Conservation (phyloP, 2,797 vertebrate genomes). For the Ptychobarbus kaznakovi region DNA sequence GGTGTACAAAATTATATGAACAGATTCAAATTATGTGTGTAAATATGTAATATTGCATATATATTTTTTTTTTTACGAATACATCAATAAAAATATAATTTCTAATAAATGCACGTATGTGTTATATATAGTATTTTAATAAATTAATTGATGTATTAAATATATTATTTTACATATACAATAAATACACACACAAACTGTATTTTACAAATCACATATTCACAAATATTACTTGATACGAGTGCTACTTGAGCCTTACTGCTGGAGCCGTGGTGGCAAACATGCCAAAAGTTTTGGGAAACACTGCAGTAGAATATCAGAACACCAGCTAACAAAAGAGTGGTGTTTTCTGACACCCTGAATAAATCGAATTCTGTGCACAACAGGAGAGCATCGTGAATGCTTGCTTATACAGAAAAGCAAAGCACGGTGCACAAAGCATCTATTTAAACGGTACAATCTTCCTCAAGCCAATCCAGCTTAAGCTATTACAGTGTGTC, state of each 20-base stretch:
- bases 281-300: neutral
- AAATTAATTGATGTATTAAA: too few species aligned
- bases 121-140: too few species aligned
- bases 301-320: slow-evolving; percentile 11
- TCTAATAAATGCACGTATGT: too few species aligned
- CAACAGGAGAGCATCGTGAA: slow-evolving; percentile 60
- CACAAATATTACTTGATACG: neutral
- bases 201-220: neutral
- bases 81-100: too few species aligned
- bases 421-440: neutral
- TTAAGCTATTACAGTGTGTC: slow-evolving; percentile 43
- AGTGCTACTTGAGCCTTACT: neutral
- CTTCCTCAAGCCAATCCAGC: slow-evolving; percentile 16
- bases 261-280: neutral
- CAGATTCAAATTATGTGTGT: too few species aligned
- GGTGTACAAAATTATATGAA: neutral
- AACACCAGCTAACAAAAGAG: neutral
- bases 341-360: neutral
- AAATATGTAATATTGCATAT: too few species aligned
- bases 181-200: too few species aligned
- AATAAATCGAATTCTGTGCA: slow-evolving; percentile 10
- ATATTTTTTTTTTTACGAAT: too few species aligned
- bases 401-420: slow-evolving; percentile 51
- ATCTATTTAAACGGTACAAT: slow-evolving; percentile 18
- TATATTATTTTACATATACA: too few species aligned